Evolutionary conservation across 2,113 vertebrate genomes (phyloP).

Genomic region (Okapia johnstoni): DNA sequence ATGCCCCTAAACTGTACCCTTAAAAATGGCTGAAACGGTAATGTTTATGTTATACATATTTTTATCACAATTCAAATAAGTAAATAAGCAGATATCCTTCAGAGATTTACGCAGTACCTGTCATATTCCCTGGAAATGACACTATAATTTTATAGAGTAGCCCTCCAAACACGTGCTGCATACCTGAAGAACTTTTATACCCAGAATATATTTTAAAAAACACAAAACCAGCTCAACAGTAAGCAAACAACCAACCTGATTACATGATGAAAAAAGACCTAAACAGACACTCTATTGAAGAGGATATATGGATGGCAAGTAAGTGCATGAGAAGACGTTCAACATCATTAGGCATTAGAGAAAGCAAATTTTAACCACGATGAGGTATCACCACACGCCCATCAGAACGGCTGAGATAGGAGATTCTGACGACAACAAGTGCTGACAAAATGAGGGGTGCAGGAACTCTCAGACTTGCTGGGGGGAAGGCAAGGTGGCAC

Average conservation of each 20-base stretch:
- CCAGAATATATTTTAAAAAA: background rate
- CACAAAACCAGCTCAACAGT: background rate
- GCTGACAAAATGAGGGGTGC: background rate
- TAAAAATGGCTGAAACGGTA: background rate
- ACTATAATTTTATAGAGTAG: background rate
- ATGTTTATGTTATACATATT: background rate
- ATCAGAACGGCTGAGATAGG: background rate
- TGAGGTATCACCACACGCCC: background rate
- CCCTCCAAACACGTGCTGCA: background rate
- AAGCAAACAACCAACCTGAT: background rate
- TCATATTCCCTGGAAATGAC: background rate
- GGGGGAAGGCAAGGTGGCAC: background rate
- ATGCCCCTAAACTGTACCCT: background rate
- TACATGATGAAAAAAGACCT: background rate
- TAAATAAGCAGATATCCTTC: background rate
- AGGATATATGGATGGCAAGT: background rate
- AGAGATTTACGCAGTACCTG: background rate
- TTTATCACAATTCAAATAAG: background rate
- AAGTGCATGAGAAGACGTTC: background rate
- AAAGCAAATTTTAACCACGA: background rate
- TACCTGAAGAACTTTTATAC: background rate
- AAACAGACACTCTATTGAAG: background rate
- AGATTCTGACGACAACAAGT: background rate
- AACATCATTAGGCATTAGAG: background rate
- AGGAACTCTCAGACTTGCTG: background rate